Percentiles rank a stretch among this genome's conserved stretches.
Conservation (phyloP, 2,113 vertebrate genomes). For the Muscicapa adusta region DNA sequence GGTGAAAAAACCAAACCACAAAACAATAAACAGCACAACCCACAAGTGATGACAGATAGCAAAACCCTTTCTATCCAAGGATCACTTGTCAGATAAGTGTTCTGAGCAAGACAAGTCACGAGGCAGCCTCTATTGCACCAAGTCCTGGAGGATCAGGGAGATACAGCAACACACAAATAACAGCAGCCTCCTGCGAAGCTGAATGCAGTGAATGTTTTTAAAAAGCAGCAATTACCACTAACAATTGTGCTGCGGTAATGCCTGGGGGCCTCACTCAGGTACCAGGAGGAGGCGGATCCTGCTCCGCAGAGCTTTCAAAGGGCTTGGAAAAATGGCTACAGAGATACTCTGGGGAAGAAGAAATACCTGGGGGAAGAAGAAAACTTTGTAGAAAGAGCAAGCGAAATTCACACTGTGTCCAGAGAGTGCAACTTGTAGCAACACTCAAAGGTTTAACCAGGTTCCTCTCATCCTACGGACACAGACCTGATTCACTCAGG, state of each 20-base stretch:
- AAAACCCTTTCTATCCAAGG: neutral
- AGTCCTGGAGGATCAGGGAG: neutral
- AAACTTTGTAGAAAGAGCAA: neutral
- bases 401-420: fast-evolving
- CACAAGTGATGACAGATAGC: neutral
- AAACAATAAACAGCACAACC: neutral
- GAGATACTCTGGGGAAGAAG: neutral
- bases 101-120: neutral
- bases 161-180: neutral
- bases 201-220: neutral
- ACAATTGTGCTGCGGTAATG: neutral
- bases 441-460: neutral
- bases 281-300: neutral
- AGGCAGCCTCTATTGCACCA: neutral
- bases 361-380: neutral
- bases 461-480: fast-evolving
- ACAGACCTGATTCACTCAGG: neutral
- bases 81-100: neutral
- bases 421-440: neutral
- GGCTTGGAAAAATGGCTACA: neutral
- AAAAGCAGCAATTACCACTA: constrained; percentile 1
- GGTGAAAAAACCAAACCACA: neutral
- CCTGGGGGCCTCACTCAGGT: neutral
- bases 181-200: neutral
- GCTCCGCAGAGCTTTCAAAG: neutral